Base-by-base conservation (phyloP, 2,888 invertebrate genomes). In the Epiblema foenella region DNA sequence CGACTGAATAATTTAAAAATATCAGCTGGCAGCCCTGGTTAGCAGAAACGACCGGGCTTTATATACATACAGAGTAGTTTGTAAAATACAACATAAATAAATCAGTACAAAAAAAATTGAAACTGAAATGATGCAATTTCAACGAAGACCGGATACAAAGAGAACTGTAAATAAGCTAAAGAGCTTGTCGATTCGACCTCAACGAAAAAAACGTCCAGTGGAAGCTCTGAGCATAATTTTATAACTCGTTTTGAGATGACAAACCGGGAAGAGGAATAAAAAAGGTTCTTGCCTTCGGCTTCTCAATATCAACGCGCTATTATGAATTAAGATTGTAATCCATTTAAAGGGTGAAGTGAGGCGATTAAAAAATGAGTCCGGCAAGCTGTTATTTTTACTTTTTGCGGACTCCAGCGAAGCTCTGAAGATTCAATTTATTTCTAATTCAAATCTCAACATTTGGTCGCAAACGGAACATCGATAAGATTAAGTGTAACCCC, bases 321-420 rank as follows among this genome's bases (percentile, higher is more conserved):
- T 64, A 64, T 58, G 64, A 69, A 64, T 69, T 69, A 69, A 64
- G 51, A 64, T 64, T 42, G 58, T 69, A 58, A 64, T 59, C 64
- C 64, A 69, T 52, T 58, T 52, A 58, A 64, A 69, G 58, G 42
- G 57, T 64, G 58, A 64, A 69, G 39, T 62, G 58, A 42, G 42
- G n/a, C 39, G 64, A 24, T 57, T 63, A 18, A 63, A 68, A 57
- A 69, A 63, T 24, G 33, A 24, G n/a, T 57, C 56, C 49, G 7
- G 49, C 20, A 24, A 69, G 46, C 49, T 57, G 15, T 69, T 69
- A 63, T 33, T 57, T 24, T 51, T 33, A 37, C 60, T 62, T 62
- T 18, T 57, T 58, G 56, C 20, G 18, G 37, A 37, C 20, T 20
- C 24, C 17, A 52, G 39, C 39, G 18, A 62, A 56, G 42, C 24